Evolutionary conservation across 92 coral and sea anemone genomes (phyloP), one percentile per base, ranked within the genome.

Genomic region (Palythoa heliodiscus): DNA sequence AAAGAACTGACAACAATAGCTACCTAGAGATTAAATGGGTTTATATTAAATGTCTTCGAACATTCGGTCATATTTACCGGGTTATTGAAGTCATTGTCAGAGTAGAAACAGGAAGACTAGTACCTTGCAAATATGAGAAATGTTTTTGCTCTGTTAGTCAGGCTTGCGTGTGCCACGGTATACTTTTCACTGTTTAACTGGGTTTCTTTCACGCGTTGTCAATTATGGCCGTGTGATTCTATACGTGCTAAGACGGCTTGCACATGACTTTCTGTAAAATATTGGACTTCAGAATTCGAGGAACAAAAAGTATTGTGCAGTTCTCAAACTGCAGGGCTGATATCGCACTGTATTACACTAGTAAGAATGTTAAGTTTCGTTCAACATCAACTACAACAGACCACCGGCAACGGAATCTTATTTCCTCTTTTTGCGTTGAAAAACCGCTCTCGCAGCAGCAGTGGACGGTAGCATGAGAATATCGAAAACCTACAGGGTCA

Each of bases 281-380:
- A 80, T 80, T 80, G 84, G 84, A 47, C 74, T 70, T 64, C 16
- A 4, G 57, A 78, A 22, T 39, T 78, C 39, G 70, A 78, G 83
- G 83, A 78, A 78, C 83, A 64, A 80, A 70, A 48, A 64, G 60
- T 43, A 68, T 66, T 39, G 84, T n/a, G 16, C 22, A 78, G 84
- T 24, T 23, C 43, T 80, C n/a, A 70, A 43, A 80, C 52, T 24
- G n/a, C 52, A 19, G 84, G 84, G 58, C 84, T 63, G 63, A 80
- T 80, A 80, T 80, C 73, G 43, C 73, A 63, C 84, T 64, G 16
- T 80, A 80, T 78, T n/a, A 29, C 73, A 67, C 74, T 43, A 70
- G 60, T 24, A 39, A 7, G 43, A 47, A 47, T 24, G 53, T 24
- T 19, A 29, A 66, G 52, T 43, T 66, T 66, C 58, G 22, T 48